These are phyloP conservation scores for Magallana gigas DNA, from an alignment of 1,140 invertebrate genomes.

Conservation along the genomic window DNA sequence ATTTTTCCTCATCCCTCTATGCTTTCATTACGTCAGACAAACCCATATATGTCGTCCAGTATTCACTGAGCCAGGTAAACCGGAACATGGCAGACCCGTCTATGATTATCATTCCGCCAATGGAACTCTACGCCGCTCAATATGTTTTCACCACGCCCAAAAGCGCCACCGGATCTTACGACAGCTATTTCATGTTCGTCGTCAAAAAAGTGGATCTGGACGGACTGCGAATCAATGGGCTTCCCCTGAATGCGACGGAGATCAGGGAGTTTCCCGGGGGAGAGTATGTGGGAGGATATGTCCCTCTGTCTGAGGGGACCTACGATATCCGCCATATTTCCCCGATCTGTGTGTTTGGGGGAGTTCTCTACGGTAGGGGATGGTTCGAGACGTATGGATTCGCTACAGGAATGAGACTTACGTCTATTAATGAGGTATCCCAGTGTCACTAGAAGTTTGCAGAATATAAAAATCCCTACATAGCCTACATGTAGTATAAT, in stretches of 20 bases:
- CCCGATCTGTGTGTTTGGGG: conserved; percentile 38
- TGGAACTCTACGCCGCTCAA: conserved; percentile 39
- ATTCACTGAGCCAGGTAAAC: conserved; percentile 48
- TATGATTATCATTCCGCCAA: conserved; percentile 36
- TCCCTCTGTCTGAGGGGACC: background rate
- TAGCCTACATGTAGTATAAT: too few species aligned
- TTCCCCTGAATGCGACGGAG: background rate
- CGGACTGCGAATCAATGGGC: conserved; percentile 38
- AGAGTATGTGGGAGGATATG: conserved; percentile 25
- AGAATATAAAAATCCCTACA: too few species aligned
- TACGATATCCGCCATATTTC: conserved; percentile 37
- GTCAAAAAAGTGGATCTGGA: background rate
- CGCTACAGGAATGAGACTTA: conserved; percentile 39
- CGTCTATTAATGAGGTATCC: conserved; percentile 37
- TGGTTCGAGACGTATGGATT: conserved; percentile 42
- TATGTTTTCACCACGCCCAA: conserved; percentile 41
- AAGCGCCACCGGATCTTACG: conserved; percentile 7
- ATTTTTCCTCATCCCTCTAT: conserved; percentile 47
- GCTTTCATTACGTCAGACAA: conserved; percentile 53
- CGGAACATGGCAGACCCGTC: conserved; percentile 30
- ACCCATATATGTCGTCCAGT: conserved; percentile 58
- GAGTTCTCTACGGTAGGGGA: conserved; percentile 18
- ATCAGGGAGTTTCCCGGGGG: background rate
- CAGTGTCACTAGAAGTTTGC: too few species aligned
- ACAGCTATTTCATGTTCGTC: conserved; percentile 45